Percentiles rank a stretch among this genome's conserved stretches.
Evolutionary conservation across 2,113 vertebrate species (phyloP).

Genomic region (Urocolius indicus): DNA sequence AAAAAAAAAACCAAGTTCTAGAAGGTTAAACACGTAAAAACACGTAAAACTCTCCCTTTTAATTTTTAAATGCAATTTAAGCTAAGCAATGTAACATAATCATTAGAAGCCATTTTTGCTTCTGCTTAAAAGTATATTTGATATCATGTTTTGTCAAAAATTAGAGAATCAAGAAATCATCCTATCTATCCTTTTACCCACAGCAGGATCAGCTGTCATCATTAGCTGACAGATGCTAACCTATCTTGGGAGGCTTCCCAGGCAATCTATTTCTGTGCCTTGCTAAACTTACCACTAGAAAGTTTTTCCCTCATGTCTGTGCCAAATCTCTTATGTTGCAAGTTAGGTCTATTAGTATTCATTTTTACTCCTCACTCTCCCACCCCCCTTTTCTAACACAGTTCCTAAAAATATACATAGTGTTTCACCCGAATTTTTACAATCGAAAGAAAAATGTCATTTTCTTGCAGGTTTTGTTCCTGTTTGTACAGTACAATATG

Average conservation of each 20-base stretch:
- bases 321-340: neutral
- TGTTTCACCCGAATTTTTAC: neutral
- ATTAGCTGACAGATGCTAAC: constrained; percentile 22
- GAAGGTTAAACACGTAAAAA: neutral
- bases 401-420: neutral
- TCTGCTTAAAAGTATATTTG: neutral
- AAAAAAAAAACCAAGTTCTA: neutral
- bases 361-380: neutral
- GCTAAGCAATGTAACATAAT: neutral
- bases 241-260: constrained; percentile 15
- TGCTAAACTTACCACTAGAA: neutral
- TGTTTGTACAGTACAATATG: neutral
- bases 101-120: neutral
- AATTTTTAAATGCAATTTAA: neutral
- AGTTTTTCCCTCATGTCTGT: neutral
- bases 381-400: neutral
- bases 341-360: neutral
- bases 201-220: neutral
- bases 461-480: neutral
- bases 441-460: neutral
- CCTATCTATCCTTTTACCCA: neutral
- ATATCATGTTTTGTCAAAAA: neutral
- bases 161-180: neutral
- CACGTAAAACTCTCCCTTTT: neutral
- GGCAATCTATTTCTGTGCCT: neutral